A percentile compares a stretch with the other conserved stretches of the same genome.
phyloP scores from a whole-genome alignment of 2,888 invertebrate genomes.

The Nemapogon koenigi region DNA sequence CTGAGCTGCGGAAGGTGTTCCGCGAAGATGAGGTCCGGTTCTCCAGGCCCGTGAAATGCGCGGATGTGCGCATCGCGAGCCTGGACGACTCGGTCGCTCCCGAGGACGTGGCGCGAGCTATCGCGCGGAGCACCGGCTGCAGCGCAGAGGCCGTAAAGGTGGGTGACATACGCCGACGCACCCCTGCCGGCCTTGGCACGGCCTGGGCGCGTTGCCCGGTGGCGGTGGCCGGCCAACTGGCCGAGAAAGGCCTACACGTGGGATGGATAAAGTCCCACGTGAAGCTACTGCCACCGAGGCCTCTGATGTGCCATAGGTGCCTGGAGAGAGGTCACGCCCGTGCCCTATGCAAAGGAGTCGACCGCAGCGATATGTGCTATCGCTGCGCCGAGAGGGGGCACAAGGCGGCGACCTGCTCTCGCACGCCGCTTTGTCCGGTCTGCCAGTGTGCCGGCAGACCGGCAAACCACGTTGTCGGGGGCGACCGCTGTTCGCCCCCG shows the following conservation, averaged over 20 bases:
- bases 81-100: slow-evolving; percentile 6
- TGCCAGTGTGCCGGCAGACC: background rate
- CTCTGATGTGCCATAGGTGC: slow-evolving; percentile 5
- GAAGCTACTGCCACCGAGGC: background rate
- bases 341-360: background rate
- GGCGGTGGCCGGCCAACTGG: slow-evolving; percentile 3
- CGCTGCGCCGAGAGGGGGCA: slow-evolving; percentile 4
- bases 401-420: background rate
- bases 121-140: background rate
- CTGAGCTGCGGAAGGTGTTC: slow-evolving; percentile 10
- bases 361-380: slow-evolving; percentile 6
- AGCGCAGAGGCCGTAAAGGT: background rate
- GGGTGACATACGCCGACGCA: background rate
- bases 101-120: background rate
- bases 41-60: slow-evolving; percentile 5
- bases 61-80: slow-evolving; percentile 1
- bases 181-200: background rate
- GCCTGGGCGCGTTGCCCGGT: slow-evolving; percentile 7
- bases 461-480: background rate
- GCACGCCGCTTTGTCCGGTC: background rate
- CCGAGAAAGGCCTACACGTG: background rate
- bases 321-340: slow-evolving; percentile 3
- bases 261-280: slow-evolving; percentile 7
- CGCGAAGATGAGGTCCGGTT: background rate
- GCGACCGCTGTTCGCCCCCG: background rate